These are phyloP conservation scores for Scaptomyza caliginosa DNA, from an alignment of 2,888 invertebrate genomes.

Conservation along the genomic window DNA sequence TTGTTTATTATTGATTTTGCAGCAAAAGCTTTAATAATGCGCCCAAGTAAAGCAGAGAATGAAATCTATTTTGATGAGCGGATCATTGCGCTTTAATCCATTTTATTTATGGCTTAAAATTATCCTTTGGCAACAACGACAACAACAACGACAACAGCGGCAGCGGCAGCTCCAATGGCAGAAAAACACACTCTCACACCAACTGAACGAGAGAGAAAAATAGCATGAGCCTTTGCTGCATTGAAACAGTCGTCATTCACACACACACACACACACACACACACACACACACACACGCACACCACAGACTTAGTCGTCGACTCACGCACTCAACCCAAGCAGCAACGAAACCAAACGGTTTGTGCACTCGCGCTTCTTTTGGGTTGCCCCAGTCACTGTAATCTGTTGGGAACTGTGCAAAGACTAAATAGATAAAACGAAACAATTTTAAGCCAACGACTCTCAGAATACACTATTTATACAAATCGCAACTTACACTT, in stretches of 20 bases:
- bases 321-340: constrained; percentile 37
- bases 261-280: constrained; percentile 30
- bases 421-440: constrained; percentile 36
- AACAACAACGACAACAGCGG: constrained; percentile 18
- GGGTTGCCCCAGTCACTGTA: constrained; percentile 32
- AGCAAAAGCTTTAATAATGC: constrained; percentile 63
- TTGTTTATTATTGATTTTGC: constrained; percentile 50
- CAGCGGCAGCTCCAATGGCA: too few relatives aligned
- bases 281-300: constrained; percentile 21
- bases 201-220: constrained; percentile 45
- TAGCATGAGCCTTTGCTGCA: constrained; percentile 51
- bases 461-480: constrained; percentile 2
- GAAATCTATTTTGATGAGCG: constrained; percentile 71
- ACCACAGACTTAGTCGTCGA: constrained; percentile 32
- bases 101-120: constrained; percentile 81
- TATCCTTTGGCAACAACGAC: constrained; percentile 62
- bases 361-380: constrained; percentile 40
- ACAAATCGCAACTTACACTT: too few relatives aligned
- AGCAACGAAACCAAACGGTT: background rate
- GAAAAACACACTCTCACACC: constrained; percentile 30
- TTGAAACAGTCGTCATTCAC: constrained; percentile 61
- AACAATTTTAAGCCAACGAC: constrained; percentile 5
- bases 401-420: constrained; percentile 53
- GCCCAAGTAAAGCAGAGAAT: constrained; percentile 46
- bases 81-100: constrained; percentile 80